Percentiles rank a stretch among this genome's conserved stretches.
Conservation (phyloP, 1,140 invertebrate genomes). For the Phenacoccus solenopsis region DNA sequence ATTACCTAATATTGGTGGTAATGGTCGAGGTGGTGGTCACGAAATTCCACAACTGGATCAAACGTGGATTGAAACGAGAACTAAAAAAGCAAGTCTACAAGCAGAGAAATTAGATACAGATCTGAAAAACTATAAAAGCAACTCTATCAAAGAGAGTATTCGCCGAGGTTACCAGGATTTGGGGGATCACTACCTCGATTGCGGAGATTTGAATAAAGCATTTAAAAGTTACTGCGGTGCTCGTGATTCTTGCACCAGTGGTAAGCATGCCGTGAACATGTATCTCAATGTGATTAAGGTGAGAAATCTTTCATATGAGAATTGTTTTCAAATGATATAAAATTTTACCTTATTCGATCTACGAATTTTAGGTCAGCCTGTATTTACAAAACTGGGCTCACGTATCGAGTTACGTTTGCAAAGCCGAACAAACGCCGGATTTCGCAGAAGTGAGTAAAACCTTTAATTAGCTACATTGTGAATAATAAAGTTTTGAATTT, state of each 20-base stretch:
- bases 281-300: slow-evolving; percentile 98
- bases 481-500: too few species aligned
- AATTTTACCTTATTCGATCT: neutral
- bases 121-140: slow-evolving; percentile 97
- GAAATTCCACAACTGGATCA: slow-evolving; percentile 72
- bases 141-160: slow-evolving; percentile 91
- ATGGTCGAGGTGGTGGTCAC: slow-evolving; percentile 48
- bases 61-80: slow-evolving; percentile 80
- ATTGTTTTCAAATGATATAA: neutral
- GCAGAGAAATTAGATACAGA: slow-evolving; percentile 95
- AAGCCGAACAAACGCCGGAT: slow-evolving; percentile 88
- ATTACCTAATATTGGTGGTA: slow-evolving; percentile 56
- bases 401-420: slow-evolving; percentile 91
- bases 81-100: slow-evolving; percentile 89
- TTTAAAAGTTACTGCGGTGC: slow-evolving; percentile 95
- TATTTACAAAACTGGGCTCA: slow-evolving; percentile 97
- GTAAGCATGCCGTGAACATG: slow-evolving; percentile 96
- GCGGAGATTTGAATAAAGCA: slow-evolving; percentile 94
- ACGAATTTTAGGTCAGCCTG: slow-evolving; percentile 46
- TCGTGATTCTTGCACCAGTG: slow-evolving; percentile 95
- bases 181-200: slow-evolving; percentile 94
- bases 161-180: slow-evolving; percentile 92
- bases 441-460: slow-evolving; percentile 53
- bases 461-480: too few species aligned
- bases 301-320: slow-evolving; percentile 10